A percentile compares a stretch with the other conserved stretches of the same genome.
These are phyloP conservation scores for Bubalus kerabau DNA, from an alignment of 2,113 vertebrate genomes.

Conservation along the genomic window DNA sequence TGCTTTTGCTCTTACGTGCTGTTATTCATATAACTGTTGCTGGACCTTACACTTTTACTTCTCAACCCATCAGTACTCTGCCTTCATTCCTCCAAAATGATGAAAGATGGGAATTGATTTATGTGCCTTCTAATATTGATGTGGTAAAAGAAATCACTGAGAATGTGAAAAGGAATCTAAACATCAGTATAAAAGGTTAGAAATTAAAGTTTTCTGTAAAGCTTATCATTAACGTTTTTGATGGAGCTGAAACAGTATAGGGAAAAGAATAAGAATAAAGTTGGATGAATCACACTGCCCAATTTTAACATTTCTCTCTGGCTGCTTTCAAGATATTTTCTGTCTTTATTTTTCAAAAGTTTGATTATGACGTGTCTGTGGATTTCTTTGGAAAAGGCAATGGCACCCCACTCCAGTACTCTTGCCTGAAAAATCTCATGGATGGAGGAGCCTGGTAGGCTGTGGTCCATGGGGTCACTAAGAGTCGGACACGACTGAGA, in stretches of 20 bases:
- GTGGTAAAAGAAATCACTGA: slow-evolving; percentile 44
- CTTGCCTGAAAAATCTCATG: too few relatives aligned
- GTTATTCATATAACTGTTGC: fast-evolving
- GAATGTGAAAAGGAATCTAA: slow-evolving; percentile 47
- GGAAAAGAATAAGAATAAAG: background rate
- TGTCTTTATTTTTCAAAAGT: background rate
- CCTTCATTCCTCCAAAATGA: slow-evolving; percentile 32
- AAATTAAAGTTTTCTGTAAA: slow-evolving; percentile 30
- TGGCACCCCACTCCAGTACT: too few relatives aligned
- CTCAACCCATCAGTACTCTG: slow-evolving; percentile 8
- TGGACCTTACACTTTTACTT: background rate
- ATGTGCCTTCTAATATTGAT: slow-evolving; percentile 41
- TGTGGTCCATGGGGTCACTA: too few relatives aligned
- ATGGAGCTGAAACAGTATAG: background rate
- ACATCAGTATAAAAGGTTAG: slow-evolving; percentile 57
- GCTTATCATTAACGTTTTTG: background rate
- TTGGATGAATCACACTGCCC: background rate
- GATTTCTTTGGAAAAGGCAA: background rate
- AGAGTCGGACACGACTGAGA: too few relatives aligned
- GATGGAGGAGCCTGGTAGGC: too few relatives aligned
- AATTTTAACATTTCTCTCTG: background rate
- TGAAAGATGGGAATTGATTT: slow-evolving; percentile 38
- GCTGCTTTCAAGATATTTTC: background rate
- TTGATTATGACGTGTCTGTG: background rate
- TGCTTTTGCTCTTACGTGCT: slow-evolving; percentile 10